These are phyloP conservation scores for Melanotaenia nigrans DNA, from an alignment of 2,797 vertebrate genomes.

Conservation along the genomic window DNA sequence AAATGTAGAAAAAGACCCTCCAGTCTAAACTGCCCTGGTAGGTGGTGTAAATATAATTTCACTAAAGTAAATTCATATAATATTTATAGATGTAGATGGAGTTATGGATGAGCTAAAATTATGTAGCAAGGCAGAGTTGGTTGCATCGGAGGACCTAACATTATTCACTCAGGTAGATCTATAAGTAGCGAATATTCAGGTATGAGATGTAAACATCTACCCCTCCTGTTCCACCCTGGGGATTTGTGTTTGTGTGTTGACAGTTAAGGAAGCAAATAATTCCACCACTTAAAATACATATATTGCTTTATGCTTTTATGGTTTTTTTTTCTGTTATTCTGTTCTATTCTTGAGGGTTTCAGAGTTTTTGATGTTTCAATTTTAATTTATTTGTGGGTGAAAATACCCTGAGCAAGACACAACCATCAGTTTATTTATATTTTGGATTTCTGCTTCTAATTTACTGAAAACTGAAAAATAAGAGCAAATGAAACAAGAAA, in stretches of 20 bases:
- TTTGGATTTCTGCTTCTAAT: neutral
- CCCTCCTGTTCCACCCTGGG: constrained; percentile 15
- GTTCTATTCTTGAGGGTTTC: too few species aligned
- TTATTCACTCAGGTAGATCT: constrained; percentile 74
- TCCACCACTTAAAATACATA: too few species aligned
- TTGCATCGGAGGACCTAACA: constrained; percentile 57
- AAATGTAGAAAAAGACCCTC: constrained; percentile 33
- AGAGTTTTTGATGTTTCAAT: too few species aligned
- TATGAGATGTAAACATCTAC: constrained; percentile 53
- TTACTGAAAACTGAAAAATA: neutral
- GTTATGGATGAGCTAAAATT: constrained; percentile 43
- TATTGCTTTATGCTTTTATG: too few species aligned
- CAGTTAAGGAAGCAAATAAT: constrained; percentile 8
- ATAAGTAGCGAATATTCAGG: constrained; percentile 72
- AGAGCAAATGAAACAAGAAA: constrained; percentile 5
- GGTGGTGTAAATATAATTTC: constrained; percentile 60
- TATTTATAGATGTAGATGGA: constrained; percentile 69
- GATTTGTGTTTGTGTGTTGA: constrained; percentile 54
- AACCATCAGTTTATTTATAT: neutral
- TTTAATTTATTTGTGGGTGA: too few species aligned
- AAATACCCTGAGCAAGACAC: neutral
- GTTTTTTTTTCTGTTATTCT: too few species aligned
- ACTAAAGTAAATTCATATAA: constrained; percentile 76
- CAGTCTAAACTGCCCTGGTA: constrained; percentile 32
- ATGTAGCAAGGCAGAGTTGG: constrained; percentile 50